Base-by-base conservation (phyloP, 1,140 invertebrate genomes). In the Notospermus geniculatus region DNA sequence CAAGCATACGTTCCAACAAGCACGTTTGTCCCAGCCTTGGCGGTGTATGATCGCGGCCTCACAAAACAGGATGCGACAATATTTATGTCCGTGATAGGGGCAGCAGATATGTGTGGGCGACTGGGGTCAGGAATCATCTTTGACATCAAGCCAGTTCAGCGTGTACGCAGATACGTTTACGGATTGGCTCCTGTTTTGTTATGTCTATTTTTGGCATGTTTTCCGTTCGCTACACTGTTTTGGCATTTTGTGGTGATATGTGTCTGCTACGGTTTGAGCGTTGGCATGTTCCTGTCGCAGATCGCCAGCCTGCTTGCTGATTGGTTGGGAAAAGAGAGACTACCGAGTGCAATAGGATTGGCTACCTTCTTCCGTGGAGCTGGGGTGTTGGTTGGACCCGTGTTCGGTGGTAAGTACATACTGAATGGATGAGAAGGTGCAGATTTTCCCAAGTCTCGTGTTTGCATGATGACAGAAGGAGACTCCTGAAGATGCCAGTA, bases 341-440 rank as follows among this genome's bases (percentile, higher is more conserved):
- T 61, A 1, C 17, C 59, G 19, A 36, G 59, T 30, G 50, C 59
- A 19, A 57, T 61, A 22, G 59, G 59, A 1, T 22, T 61, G n/a
- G n/a, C n/a, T 22, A 46, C 25, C 27, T 55, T 57, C 52, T 61
- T 61, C 53, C 59, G 50, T 17, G 59, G 59, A 27, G 23, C 53
- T 22, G 59, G 59, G 1, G 50, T 61, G 13, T 32, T 61, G 15
- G 39, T 61, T 36, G 59, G 50, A 1, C 53, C 53, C 2, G 22
- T 39, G 15, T 1, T 55, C 22, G 59, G 59, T 28, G 59, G 59
- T 61, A 55, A 61, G 59, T n/a, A n/a, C n/a, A n/a, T n/a, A n/a
- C n/a, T n/a, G n/a, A n/a, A n/a, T n/a, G n/a, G n/a, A n/a, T n/a
- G n/a, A n/a, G n/a, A n/a, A n/a, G n/a, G n/a, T n/a, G n/a, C n/a